Evolutionary conservation across 2,113 vertebrate species (phyloP).

Genomic region (Isichthys henryi): DNA sequence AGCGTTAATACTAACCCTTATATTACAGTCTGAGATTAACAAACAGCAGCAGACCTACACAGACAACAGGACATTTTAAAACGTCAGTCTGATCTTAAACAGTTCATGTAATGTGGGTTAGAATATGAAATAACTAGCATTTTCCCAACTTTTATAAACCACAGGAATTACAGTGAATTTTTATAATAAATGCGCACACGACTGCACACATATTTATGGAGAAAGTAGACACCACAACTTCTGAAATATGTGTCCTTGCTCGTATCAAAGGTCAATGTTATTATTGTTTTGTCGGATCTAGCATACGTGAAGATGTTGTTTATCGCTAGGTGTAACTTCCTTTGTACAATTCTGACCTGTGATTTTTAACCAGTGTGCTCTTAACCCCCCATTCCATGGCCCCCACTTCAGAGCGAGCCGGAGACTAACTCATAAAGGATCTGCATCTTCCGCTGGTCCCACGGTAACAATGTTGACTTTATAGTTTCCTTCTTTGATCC

Average conservation of each 20-base stretch:
- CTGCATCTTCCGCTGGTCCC: slow-evolving; percentile 71
- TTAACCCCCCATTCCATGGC: slow-evolving; percentile 54
- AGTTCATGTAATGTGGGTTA: background rate
- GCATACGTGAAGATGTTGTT: background rate
- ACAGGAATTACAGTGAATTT: background rate
- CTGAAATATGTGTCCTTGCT: background rate
- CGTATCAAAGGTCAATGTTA: background rate
- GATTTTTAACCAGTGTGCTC: slow-evolving; percentile 23
- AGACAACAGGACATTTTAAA: background rate
- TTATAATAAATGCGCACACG: background rate
- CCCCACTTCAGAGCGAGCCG: slow-evolving; percentile 54
- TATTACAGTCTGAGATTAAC: no score
- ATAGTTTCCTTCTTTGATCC: slow-evolving; percentile 71
- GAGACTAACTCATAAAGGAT: slow-evolving; percentile 64
- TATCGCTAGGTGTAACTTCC: slow-evolving; percentile 32
- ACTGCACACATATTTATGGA: background rate
- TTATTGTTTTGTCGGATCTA: background rate
- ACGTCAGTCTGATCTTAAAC: background rate
- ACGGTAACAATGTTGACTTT: slow-evolving; percentile 68
- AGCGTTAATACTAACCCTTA: background rate
- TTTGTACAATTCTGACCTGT: slow-evolving; percentile 50
- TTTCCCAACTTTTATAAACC: background rate
- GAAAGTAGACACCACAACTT: background rate
- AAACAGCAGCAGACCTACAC: background rate
- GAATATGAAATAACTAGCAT: background rate